These are phyloP conservation scores for Microtus ochrogaster DNA, from an alignment of 2,113 vertebrate species.

Conservation along the genomic window DNA sequence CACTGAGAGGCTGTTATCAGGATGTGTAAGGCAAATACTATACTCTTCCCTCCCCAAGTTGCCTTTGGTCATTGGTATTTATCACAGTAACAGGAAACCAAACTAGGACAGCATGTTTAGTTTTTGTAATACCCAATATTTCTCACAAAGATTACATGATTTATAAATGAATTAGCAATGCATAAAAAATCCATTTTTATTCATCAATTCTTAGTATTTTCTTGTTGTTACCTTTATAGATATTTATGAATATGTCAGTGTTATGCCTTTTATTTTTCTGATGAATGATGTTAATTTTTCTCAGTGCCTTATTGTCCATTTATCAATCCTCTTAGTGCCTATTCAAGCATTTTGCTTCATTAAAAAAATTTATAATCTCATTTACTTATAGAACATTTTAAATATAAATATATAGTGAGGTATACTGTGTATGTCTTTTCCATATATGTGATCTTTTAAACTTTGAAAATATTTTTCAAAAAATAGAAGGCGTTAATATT, in stretches of 20 bases:
- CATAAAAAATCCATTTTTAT: not conserved
- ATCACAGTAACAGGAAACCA: not conserved
- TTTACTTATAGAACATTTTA: not conserved
- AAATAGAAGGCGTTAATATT: not conserved
- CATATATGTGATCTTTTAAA: not conserved
- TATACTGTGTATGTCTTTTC: not conserved
- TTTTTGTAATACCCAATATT: not conserved
- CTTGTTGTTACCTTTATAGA: not conserved
- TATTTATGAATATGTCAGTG: not conserved
- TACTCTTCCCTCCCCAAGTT: not conserved
- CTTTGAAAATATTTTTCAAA: not conserved
- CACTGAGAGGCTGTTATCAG: not conserved
- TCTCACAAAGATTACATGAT: not conserved
- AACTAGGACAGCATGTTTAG: not conserved
- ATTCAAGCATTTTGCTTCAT: not conserved
- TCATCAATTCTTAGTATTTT: not conserved
- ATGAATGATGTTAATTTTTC: not conserved
- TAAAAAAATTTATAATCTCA: not conserved
- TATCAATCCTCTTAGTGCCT: not conserved
- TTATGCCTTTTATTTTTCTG: not conserved
- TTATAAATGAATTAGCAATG: not conserved
- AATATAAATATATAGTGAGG: not conserved
- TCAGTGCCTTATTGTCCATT: not conserved
- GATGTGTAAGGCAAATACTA: not conserved
- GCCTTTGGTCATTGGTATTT: not conserved